Evolutionary conservation across 1,140 invertebrate genomes (phyloP).

Genomic region (Procambarus virginalis): DNA sequence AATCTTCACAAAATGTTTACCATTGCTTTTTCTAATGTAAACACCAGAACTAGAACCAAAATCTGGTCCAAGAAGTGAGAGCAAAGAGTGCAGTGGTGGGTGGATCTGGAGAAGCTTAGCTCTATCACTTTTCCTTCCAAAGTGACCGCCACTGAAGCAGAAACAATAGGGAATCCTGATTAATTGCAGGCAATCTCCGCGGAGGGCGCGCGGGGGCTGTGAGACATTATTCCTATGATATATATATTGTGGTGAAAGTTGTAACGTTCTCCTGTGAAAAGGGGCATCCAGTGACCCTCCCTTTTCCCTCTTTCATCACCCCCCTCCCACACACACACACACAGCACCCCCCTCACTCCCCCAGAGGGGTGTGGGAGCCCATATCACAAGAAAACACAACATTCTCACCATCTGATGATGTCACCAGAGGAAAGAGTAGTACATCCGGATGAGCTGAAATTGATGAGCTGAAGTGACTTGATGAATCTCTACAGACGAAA

Average conservation of each 20-base stretch:
- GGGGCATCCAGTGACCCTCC: background rate
- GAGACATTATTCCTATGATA: slow-evolving; percentile 7
- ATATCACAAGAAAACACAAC: background rate
- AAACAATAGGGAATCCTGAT: background rate
- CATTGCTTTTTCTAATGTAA: background rate
- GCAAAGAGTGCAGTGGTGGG: background rate
- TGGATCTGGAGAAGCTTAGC: background rate
- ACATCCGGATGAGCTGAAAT: background rate
- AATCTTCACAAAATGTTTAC: background rate
- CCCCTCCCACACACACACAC: background rate
- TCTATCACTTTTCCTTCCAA: background rate
- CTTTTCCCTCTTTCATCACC: no score
- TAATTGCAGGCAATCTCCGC: slow-evolving; percentile 14
- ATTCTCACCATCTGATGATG: background rate
- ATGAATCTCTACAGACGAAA: slow-evolving; percentile 49
- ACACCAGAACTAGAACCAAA: background rate
- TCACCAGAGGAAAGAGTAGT: background rate
- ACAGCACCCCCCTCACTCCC: background rate
- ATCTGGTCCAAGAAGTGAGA: background rate
- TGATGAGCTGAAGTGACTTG: slow-evolving; percentile 20
- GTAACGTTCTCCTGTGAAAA: background rate
- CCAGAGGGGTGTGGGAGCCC: background rate
- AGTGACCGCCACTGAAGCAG: background rate
- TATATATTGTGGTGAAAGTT: background rate
- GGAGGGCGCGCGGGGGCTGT: background rate